phyloP scores from a whole-genome alignment of 2,888 invertebrate genomes.

The Brachycybe producta region DNA sequence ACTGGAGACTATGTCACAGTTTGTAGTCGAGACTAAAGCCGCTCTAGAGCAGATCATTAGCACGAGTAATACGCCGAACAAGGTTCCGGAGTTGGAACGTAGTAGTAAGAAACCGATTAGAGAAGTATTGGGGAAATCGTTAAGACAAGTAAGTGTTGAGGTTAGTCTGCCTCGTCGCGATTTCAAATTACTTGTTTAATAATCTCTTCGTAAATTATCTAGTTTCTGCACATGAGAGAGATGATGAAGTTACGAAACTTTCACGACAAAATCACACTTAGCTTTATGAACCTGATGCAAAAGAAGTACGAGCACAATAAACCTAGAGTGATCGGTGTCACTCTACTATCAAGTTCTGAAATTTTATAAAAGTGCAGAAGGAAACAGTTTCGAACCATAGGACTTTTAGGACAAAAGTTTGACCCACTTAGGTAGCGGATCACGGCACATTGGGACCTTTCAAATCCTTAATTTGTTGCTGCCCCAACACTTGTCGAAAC shows the following conservation, averaged over 20 bases:
- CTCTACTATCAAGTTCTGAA: too few species aligned
- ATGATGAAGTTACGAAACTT: conserved; percentile 43
- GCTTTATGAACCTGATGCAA: conserved; percentile 41
- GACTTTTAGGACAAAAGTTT: neutral
- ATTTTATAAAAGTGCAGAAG: too few species aligned
- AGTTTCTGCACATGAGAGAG: conserved; percentile 43
- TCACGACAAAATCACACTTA: conserved; percentile 43
- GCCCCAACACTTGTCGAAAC: too few species aligned
- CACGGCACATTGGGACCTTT: neutral
- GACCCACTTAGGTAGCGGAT: neutral
- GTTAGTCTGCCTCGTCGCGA: too few species aligned
- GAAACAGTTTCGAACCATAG: too few species aligned
- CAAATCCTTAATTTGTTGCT: too few species aligned
- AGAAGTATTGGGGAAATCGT: conserved; percentile 34
- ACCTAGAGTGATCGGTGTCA: neutral
- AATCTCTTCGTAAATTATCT: conserved; percentile 5
- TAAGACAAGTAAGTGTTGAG: conserved; percentile 35
- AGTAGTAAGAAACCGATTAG: conserved; percentile 30
- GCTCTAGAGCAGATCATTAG: conserved; percentile 47
- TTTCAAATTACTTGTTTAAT: neutral
- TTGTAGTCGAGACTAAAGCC: conserved; percentile 46
- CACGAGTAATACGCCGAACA: conserved; percentile 27
- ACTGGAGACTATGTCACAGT: conserved; percentile 44
- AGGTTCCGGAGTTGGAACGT: conserved; percentile 22
- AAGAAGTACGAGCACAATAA: conserved; percentile 40